Percentiles rank a stretch among this genome's conserved stretches.
Evolutionary conservation across 2,888 invertebrate genomes (phyloP).

Genomic region (Oscheius myriophilus): DNA sequence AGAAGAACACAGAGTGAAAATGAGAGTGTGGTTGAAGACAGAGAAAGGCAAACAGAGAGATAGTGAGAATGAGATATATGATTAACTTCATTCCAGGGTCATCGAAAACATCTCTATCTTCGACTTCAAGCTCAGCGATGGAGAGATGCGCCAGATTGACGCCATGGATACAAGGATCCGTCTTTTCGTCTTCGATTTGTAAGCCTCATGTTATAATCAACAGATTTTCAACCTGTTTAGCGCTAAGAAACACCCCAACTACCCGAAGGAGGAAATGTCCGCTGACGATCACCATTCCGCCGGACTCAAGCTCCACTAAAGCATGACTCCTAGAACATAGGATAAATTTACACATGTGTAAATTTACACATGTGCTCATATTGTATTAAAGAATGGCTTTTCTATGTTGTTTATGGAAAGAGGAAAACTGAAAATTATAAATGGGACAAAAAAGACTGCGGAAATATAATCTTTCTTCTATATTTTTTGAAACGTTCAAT

Average conservation of each 20-base stretch:
- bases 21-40: neutral
- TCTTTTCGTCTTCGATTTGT: conserved; percentile 51
- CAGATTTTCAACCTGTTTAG: conserved; percentile 18
- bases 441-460: neutral
- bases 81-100: conserved; percentile 35
- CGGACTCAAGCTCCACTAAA: conserved; percentile 21
- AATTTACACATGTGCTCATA: neutral
- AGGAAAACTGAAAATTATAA: neutral
- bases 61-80: no score
- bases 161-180: conserved; percentile 37
- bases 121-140: conserved; percentile 53
- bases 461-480: no score
- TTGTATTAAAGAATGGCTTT: neutral
- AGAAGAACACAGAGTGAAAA: no score
- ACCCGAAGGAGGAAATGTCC: conserved; percentile 44
- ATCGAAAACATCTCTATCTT: conserved; percentile 58
- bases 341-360: neutral
- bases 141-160: conserved; percentile 51
- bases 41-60: neutral
- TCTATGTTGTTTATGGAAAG: neutral
- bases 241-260: conserved; percentile 39
- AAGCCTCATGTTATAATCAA: conserved; percentile 3
- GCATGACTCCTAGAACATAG: neutral
- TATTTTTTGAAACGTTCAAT: no score
- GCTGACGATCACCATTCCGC: neutral